Conservation (phyloP, 2,888 invertebrate species). For the Lobophora halterata region DNA sequence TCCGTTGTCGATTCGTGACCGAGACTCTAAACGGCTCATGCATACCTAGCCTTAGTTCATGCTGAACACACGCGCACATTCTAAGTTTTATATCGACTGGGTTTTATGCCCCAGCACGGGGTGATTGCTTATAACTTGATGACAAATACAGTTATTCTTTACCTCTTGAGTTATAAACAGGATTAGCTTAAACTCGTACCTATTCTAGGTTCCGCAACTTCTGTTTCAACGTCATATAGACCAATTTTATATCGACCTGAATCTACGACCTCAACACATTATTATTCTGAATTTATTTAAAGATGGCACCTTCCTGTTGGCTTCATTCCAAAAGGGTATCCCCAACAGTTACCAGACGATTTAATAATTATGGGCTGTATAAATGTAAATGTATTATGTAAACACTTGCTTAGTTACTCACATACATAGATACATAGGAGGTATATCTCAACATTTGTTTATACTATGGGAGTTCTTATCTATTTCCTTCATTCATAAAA, state of each 20-base stretch:
- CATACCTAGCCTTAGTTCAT: conserved; percentile 50
- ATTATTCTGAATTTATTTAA: conserved; percentile 71
- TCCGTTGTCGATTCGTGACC: conserved; percentile 54
- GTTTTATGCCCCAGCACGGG: conserved; percentile 37
- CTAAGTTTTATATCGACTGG: conserved; percentile 34
- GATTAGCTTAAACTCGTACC: no score
- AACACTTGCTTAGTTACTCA: no score
- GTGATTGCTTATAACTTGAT: conserved; percentile 13
- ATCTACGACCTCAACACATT: conserved; percentile 50
- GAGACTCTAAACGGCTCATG: conserved; percentile 54
- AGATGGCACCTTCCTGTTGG: conserved; percentile 73
- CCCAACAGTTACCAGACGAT: conserved; percentile 74
- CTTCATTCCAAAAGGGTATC: conserved; percentile 72
- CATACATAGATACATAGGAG: no score
- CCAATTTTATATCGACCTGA: conserved; percentile 41
- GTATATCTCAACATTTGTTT: conserved; percentile 42
- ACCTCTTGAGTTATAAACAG: conserved; percentile 13
- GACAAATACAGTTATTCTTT: conserved; percentile 4
- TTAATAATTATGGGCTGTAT: conserved; percentile 69
- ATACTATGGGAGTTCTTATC: conserved; percentile 31
- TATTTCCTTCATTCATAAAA: conserved; percentile 49
- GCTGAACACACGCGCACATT: conserved; percentile 47
- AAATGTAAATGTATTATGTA: conserved; percentile 37
- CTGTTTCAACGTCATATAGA: conserved; percentile 27
- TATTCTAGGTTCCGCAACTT: conserved; percentile 9